A percentile compares a stretch with the other conserved stretches of the same genome.
phyloP scores from a whole-genome alignment of 2,797 vertebrate genomes.

The Betta splendens region DNA sequence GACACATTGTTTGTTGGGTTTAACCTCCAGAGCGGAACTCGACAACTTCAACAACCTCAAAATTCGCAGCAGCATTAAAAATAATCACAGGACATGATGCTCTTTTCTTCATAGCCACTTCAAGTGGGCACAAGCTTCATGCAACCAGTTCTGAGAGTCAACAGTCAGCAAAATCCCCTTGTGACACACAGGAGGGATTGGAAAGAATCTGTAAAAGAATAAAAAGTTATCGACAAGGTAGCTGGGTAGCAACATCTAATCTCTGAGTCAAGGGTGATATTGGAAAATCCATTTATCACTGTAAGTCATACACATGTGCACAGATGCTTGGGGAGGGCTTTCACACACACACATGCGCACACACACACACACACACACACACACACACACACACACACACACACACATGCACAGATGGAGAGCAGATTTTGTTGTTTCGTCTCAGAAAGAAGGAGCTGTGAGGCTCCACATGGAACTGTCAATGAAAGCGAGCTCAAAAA shows the following conservation, averaged over 20 bases:
- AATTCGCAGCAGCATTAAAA: constrained; percentile 21
- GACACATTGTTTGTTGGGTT: constrained; percentile 15
- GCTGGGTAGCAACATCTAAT: constrained; percentile 31
- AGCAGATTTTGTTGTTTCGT: constrained; percentile 64
- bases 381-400: constrained; percentile 6
- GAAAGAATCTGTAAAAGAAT: constrained; percentile 59
- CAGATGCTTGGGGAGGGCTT: background rate
- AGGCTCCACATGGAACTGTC: constrained; percentile 67
- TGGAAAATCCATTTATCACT: constrained; percentile 47
- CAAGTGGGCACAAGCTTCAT: constrained; percentile 40
- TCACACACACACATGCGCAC: background rate
- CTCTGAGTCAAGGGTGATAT: constrained; percentile 55
- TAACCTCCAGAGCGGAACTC: constrained; percentile 19
- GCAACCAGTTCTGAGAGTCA: constrained; percentile 31
- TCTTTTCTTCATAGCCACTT: constrained; percentile 35
- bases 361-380: too few species aligned
- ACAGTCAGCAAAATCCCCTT: constrained; percentile 43
- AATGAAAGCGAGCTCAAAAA: constrained; percentile 62
- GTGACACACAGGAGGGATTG: constrained; percentile 40
- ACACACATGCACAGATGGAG: constrained; percentile 30
- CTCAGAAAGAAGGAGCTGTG: constrained; percentile 52
- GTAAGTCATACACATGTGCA: constrained; percentile 24
- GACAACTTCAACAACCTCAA: constrained; percentile 2
- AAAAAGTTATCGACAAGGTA: constrained; percentile 43
- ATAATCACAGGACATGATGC: constrained; percentile 25